Base-by-base conservation (phyloP, 2,888 invertebrate species). In the Nowickia ferox region DNA sequence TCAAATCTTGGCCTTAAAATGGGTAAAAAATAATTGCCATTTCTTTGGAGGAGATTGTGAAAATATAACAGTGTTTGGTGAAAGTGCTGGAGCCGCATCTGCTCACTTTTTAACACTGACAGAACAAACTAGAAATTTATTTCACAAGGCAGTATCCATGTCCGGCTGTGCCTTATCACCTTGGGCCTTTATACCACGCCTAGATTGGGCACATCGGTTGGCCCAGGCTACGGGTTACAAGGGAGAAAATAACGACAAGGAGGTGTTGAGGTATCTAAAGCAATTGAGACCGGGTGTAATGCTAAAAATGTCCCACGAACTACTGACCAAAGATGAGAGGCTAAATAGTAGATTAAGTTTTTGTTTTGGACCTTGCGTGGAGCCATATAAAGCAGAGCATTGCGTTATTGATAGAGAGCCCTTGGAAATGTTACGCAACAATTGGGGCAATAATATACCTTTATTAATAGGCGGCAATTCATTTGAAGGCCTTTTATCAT, bases 61-160 rank as follows among this genome's bases (percentile, higher is more conserved):
- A 9, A 94, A 94, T 84, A 94, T 93, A 2, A 94, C 94, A 0
- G 90, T 94, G 10, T 93, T 94, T 87, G 94, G 94, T 1, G 93
- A 94, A 88, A 94, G 94, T 88, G 94, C 94, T 2, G 94, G 94
- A 1, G 93, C 91, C 9, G 93, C 92, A 38, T 93, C 93, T 4
- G 92, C 93, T 0, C 94, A 94, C 87, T 93, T 92, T 80, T 91
- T 94, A 88, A 92, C 93, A 88, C 88, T 94, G 9, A 94, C 94
- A 0, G 93, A 94, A 51, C 92, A 93, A 89, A 90, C 94, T 1
- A 93, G 92, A 88, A 89, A 89, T 61, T 89, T 93, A 11, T 93
- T 93, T 77, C 92, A 92, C 84, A 92, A 92, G 84, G 91, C 90
- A 2, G 91, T 92, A 44, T 86, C 91, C 13, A 92, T 92, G 92